phyloP scores from a whole-genome alignment of 1,140 invertebrate genomes.

The Pogonomyrmex californicus region DNA sequence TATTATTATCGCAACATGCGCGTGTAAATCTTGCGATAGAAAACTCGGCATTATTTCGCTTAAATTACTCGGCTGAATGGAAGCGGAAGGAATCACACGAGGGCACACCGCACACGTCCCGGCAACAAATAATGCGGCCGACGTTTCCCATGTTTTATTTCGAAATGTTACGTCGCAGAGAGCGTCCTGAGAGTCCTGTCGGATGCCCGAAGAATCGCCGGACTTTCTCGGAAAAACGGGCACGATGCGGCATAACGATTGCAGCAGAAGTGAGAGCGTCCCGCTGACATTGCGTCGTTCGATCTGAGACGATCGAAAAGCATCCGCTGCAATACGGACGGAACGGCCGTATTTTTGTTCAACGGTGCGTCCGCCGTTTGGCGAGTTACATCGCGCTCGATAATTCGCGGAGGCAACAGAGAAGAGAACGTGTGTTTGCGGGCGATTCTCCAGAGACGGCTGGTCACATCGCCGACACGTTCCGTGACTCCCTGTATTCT shows the following conservation, averaged over 20 bases:
- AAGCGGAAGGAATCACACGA: neutral
- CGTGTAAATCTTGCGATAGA: neutral
- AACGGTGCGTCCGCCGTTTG: neutral
- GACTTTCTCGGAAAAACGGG: constrained; percentile 4
- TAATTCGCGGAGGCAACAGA: neutral
- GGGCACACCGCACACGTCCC: neutral
- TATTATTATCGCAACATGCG: neutral
- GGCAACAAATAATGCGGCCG: constrained; percentile 35
- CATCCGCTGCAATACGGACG: neutral
- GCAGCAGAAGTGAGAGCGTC: constrained; percentile 24
- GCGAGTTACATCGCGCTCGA: constrained; percentile 13
- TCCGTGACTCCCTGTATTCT: neutral
- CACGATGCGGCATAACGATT: constrained; percentile 23
- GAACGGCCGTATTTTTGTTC: constrained; percentile 10
- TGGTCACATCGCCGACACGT: neutral
- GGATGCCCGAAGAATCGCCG: constrained; percentile 29
- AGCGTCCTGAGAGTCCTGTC: neutral
- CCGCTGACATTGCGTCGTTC: neutral
- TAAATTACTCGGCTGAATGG: constrained; percentile 5
- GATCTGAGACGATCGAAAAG: constrained; percentile 20
- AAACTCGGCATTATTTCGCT: neutral
- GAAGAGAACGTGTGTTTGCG: neutral
- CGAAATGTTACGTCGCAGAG: neutral
- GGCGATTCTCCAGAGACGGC: neutral
- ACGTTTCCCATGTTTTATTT: constrained; percentile 50